A percentile compares a stretch with the other conserved stretches of the same genome.
These are phyloP conservation scores for Deroptyus accipitrinus DNA, from an alignment of 2,113 vertebrate genomes.

Conservation along the genomic window DNA sequence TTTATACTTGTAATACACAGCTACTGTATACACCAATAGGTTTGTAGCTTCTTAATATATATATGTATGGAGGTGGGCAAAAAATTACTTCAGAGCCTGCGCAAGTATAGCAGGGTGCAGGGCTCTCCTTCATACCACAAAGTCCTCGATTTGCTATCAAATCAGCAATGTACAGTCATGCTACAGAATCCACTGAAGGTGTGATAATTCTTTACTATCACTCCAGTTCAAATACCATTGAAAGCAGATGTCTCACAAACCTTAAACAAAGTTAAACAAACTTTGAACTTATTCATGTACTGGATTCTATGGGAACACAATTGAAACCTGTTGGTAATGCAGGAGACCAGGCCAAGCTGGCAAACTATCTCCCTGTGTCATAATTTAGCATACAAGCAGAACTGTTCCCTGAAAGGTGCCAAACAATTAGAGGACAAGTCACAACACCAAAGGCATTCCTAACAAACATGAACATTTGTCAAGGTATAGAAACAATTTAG, in stretches of 20 bases:
- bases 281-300: neutral
- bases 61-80: accelerated
- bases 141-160: neutral
- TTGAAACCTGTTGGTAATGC: neutral
- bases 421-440: constrained; percentile 27
- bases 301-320: neutral
- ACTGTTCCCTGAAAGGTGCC: neutral
- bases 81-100: neutral
- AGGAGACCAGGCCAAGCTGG: neutral
- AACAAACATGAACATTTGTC: constrained; percentile 17
- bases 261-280: neutral
- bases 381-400: neutral
- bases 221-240: neutral
- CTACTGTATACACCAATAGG: neutral
- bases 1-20: neutral
- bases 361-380: neutral
- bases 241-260: neutral
- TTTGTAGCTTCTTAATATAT: neutral
- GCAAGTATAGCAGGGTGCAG: neutral
- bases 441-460: constrained; percentile 10
- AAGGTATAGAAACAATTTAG: constrained; percentile 64
- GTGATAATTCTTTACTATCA: neutral
- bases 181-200: neutral
- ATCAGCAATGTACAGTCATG: accelerated
- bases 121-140: neutral